Evolutionary conservation across 1,140 invertebrate species (phyloP).

Genomic region (Drosophila tristis): DNA sequence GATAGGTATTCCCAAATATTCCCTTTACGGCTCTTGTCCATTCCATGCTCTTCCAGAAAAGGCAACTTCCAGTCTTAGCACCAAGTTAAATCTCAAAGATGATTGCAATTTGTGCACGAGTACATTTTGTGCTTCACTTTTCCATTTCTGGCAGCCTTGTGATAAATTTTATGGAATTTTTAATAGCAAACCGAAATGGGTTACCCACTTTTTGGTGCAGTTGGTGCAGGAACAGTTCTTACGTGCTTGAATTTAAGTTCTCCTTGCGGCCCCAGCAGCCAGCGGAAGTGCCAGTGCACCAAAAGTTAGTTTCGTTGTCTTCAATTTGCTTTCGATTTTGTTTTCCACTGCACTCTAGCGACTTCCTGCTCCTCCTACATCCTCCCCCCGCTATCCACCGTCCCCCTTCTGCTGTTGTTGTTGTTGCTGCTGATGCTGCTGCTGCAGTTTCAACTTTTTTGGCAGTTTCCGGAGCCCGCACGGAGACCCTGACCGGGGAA

Average conservation of each 20-base stretch:
- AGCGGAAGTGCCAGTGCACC: slow-evolving; percentile 54
- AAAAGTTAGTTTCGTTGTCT: slow-evolving; percentile 67
- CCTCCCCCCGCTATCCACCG: not conserved
- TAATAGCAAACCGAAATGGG: slow-evolving; percentile 64
- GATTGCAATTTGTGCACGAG: slow-evolving; percentile 43
- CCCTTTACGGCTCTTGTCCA: too few relatives aligned
- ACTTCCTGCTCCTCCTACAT: slow-evolving; percentile 38
- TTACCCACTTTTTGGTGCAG: slow-evolving; percentile 51
- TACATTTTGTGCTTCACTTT: slow-evolving; percentile 32
- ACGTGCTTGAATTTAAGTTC: slow-evolving; percentile 77
- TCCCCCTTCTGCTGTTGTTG: slow-evolving; percentile 6
- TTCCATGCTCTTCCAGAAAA: too few relatives aligned
- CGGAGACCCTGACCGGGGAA: not conserved
- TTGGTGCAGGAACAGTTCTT: slow-evolving; percentile 47
- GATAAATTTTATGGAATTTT: slow-evolving; percentile 78
- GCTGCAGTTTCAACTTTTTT: slow-evolving; percentile 58
- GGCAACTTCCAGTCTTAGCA: not conserved
- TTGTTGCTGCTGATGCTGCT: slow-evolving; percentile 1
- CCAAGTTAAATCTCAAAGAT: slow-evolving; percentile 44
- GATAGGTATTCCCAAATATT: too few relatives aligned
- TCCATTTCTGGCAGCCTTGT: slow-evolving; percentile 16
- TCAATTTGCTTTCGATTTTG: slow-evolving; percentile 81
- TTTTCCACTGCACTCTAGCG: slow-evolving; percentile 49
- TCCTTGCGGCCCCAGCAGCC: slow-evolving; percentile 7
- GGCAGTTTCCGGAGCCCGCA: slow-evolving; percentile 49